Conservation (phyloP, 2,113 vertebrate species). For the Rana temporaria region DNA sequence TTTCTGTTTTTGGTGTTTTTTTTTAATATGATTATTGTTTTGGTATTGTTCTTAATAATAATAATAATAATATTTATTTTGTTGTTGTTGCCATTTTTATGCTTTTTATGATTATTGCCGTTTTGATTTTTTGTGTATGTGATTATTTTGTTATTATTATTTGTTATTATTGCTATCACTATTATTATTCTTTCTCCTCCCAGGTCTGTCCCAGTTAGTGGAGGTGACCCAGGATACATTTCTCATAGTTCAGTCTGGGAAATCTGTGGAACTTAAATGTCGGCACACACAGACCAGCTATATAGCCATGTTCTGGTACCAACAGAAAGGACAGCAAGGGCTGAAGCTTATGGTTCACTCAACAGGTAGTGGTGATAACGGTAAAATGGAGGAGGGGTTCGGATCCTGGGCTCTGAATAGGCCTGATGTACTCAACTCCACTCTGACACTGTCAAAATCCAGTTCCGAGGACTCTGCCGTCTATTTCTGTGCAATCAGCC, state of each 20-base stretch:
- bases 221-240: background rate
- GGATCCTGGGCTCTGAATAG: background rate
- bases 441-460: background rate
- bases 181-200: background rate
- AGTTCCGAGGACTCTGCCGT: background rate
- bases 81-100: too few relatives aligned
- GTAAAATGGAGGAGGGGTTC: background rate
- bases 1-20: too few relatives aligned
- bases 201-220: background rate
- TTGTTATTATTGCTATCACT: too few relatives aligned
- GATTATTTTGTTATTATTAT: too few relatives aligned
- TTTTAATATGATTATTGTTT: too few relatives aligned
- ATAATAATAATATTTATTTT: too few relatives aligned
- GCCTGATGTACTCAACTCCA: background rate
- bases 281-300: background rate
- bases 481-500: constrained; percentile 39
- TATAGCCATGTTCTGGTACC: constrained; percentile 37
- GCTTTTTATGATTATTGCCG: too few relatives aligned
- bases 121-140: too few relatives aligned
- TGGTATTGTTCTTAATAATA: too few relatives aligned
- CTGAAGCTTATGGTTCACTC: constrained; percentile 50
- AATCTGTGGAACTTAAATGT: background rate
- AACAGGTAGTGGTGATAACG: background rate
- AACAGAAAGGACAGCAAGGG: constrained; percentile 12
- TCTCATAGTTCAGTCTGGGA: background rate